Evolutionary conservation across 2,113 vertebrate genomes (phyloP), one percentile per base, ranked within the genome.

Genomic region (Gorsachius goisagi): DNA sequence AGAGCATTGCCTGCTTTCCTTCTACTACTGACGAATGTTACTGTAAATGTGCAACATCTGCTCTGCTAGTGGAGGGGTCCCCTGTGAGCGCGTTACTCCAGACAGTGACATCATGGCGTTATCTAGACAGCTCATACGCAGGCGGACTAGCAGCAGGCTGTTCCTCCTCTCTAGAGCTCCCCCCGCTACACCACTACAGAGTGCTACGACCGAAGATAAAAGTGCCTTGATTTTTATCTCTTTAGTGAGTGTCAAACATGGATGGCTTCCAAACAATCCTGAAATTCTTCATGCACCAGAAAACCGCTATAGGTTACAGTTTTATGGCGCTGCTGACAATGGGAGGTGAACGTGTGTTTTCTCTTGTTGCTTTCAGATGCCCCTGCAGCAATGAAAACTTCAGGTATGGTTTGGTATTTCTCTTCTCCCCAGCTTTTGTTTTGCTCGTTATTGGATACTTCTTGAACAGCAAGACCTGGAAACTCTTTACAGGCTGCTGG

Each of bases 401-500:
- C 58, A 91, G 93, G 27, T 99, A 99, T 1, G 99, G 99, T 5
- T 56, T 99, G 71, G 98, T 97, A 5, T 99, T 99, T 95, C 98
- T 99, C 59, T 97, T 99, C 39, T 98, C 98, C 20, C 99, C 99
- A 2, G 99, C 99, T 39, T 93, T 98, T 28, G 98, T 99, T 62
- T 97, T 99, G 50, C 91, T 99, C 15, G 94, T 98, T 30, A 75
- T 99, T 6, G 98, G 99, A 16, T 98, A 99, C 74, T 99, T 99
- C 93, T 93, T 99, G 89, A 99, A 98, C 92, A 96, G 67, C 80
- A 97, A 97, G 63, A 95, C 99, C 2, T 99, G 99, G 99, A 98
- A 97, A 79, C 98, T 99, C 47, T 99, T 99, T 92, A 99, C 99
- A 5, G 99, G 99, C 37, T 99, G 99, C 97, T 99, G 99, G 97